Evolutionary conservation across 30 jellyfish, hydroid and myxozoan species (phyloP).

Genomic region (Mastigias papua): DNA sequence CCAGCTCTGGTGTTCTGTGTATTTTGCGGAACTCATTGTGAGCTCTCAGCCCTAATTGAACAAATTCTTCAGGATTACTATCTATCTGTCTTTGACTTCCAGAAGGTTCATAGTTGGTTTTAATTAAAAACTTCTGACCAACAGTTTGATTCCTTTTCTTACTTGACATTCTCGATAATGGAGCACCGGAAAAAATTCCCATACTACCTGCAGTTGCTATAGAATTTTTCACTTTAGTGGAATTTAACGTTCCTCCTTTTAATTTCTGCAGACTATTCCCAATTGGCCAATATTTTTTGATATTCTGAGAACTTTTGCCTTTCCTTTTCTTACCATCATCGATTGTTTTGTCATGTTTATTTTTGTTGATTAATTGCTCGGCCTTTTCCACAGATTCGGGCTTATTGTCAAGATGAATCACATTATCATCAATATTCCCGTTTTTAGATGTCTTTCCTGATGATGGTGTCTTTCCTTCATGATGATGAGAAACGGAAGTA

Average conservation of each 20-base stretch:
- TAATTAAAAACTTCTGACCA: constrained; percentile 27
- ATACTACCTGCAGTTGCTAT: too few species aligned
- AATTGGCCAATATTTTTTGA: background rate
- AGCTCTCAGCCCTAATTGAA: constrained; percentile 57
- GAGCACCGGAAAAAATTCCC: constrained; percentile 19
- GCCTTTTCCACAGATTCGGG: constrained; percentile 25
- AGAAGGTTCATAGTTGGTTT: background rate
- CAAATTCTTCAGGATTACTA: constrained; percentile 30
- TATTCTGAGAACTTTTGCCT: background rate
- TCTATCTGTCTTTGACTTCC: constrained; percentile 11
- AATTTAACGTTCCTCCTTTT: background rate
- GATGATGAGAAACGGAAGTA: background rate
- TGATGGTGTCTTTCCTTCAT: background rate
- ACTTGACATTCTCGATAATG: constrained; percentile 14
- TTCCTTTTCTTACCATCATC: background rate
- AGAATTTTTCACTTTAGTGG: background rate
- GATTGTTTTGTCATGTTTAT: background rate
- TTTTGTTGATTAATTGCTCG: constrained; percentile 18
- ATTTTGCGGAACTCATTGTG: constrained; percentile 82
- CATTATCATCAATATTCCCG: constrained; percentile 8
- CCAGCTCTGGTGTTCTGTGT: constrained; percentile 62
- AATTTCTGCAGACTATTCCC: background rate
- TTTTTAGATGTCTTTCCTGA: background rate
- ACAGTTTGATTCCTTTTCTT: background rate
- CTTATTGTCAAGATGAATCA: constrained; percentile 41